phyloP scores from a whole-genome alignment of 2,888 invertebrate species.

The Druceiella hillmani region DNA sequence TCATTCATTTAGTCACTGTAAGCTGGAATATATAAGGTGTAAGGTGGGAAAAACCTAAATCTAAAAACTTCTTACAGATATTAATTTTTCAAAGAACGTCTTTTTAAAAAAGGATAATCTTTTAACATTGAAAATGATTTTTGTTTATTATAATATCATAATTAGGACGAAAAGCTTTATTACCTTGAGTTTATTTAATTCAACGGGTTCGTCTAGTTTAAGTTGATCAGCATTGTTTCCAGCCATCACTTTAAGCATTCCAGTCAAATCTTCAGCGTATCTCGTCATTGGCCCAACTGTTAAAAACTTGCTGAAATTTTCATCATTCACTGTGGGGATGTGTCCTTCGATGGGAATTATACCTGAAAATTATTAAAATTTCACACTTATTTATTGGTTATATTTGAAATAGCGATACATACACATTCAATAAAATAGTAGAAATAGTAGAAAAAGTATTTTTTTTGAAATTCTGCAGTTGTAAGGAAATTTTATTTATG shows the following conservation, averaged over 20 bases:
- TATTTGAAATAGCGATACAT: no score
- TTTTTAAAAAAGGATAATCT: neutral
- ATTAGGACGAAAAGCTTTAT: no score
- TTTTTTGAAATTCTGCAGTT: neutral
- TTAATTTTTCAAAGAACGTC: no score
- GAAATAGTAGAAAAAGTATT: neutral
- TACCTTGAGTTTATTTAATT: constrained; percentile 41
- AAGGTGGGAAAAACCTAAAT: neutral
- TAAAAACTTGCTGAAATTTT: constrained; percentile 45
- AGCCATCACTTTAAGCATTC: constrained; percentile 59
- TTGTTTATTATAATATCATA: neutral
- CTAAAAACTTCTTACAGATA: neutral
- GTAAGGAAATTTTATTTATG: no score
- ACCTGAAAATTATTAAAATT: constrained; percentile 44
- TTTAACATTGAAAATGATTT: neutral
- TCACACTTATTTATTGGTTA: no score
- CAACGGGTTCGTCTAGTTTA: constrained; percentile 47
- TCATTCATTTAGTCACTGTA: no score
- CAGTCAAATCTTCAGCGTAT: constrained; percentile 68
- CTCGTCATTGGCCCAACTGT: constrained; percentile 71
- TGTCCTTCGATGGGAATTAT: constrained; percentile 55
- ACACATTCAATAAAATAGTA: no score
- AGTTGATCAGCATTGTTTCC: constrained; percentile 39
- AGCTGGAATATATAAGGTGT: no score
- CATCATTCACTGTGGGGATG: constrained; percentile 50